Evolutionary conservation across 2,113 vertebrate species (phyloP), one percentile per base, ranked within the genome.

Genomic region (Odontesthes bonariensis): DNA sequence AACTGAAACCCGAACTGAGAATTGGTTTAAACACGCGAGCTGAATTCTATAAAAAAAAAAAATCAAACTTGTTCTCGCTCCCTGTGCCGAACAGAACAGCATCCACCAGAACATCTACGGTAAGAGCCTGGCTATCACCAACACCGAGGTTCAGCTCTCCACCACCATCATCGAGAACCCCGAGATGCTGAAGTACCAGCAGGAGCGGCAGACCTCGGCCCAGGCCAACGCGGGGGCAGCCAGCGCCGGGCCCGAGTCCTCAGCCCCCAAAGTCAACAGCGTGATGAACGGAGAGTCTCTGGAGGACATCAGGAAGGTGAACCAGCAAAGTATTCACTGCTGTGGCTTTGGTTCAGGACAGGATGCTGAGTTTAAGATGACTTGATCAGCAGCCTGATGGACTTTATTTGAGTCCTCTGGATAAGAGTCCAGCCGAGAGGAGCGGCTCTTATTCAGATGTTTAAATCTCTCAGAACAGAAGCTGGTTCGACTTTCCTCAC

Each of bases 91-190:
- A 27, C 83, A 99, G 98, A 99, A 98, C 92, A 93, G 94, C 69
- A 99, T 99, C 87, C 98, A 99, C 77, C 96, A 98, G 86, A 98
- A 97, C 87, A 99, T 97, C 54, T 99, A 99, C 22, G 98, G 98
- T 0, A 99, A 99, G 89, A 99, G 98, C 74, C 93, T 99, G 75
- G 97, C 97, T 1, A 97, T 99, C 63, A 98, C 97, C 91, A 93
- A 73, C 89, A 97, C 96, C 0, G 97, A 98, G 86, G 92, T 96
- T 3, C 97, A 99, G 89, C 92, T 99, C 19, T 96, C 97, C 77
- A 97, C 96, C 78, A 98, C 97, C 56, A 96, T 99, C 77, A 99
- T 99, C 4, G 98, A 99, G 92, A 99, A 99, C 75, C 98, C 98
- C 0, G 98, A 98, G 93, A 98, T 99, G 96, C 95, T 99, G 20